Conservation (phyloP, 2,113 vertebrate genomes). For the Arizona elegans region DNA sequence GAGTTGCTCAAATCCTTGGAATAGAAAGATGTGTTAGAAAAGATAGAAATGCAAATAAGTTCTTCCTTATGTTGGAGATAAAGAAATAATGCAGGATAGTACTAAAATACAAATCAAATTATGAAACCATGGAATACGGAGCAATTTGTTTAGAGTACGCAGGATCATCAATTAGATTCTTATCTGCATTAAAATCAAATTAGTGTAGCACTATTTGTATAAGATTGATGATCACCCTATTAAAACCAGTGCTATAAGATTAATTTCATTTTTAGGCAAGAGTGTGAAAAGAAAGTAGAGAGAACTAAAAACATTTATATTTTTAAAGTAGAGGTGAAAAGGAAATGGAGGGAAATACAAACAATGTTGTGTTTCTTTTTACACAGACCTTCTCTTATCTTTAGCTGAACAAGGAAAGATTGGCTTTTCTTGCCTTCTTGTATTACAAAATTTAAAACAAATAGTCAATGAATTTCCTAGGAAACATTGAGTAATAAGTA, state of each 20-base stretch:
- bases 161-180: background rate
- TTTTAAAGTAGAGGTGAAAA: background rate
- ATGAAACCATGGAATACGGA: background rate
- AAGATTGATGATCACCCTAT: background rate
- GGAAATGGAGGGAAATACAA: background rate
- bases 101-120: background rate
- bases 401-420: background rate
- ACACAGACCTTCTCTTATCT: background rate
- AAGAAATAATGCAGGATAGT: background rate
- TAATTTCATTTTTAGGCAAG: background rate
- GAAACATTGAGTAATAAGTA: background rate
- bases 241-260: background rate
- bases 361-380: background rate
- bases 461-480: background rate
- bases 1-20: background rate
- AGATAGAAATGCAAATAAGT: background rate
- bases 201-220: background rate
- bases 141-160: background rate
- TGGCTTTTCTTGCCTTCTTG: background rate
- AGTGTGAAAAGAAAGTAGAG: background rate
- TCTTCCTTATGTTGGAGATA: background rate
- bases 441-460: background rate
- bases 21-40: background rate
- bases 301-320: background rate
- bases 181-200: background rate